These are phyloP conservation scores for Mionectes macconnelli DNA, from an alignment of 2,113 vertebrate genomes.

Conservation along the genomic window DNA sequence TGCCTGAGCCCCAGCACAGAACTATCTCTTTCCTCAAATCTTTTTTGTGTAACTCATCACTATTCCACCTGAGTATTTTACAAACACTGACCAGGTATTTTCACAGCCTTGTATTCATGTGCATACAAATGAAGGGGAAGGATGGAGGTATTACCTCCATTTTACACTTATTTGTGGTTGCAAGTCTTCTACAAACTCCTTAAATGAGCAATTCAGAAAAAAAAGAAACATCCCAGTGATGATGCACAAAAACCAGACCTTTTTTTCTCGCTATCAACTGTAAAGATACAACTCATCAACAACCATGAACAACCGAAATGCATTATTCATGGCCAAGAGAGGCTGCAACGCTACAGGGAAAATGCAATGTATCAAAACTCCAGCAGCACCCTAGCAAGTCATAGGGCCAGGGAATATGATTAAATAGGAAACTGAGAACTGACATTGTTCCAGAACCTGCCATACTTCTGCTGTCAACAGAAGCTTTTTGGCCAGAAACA, in stretches of 20 bases:
- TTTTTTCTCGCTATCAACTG: neutral
- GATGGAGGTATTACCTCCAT: neutral
- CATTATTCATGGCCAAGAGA: neutral
- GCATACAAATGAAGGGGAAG: neutral
- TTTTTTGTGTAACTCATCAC: neutral
- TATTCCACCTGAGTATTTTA: neutral
- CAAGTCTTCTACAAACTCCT: neutral
- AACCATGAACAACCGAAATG: neutral
- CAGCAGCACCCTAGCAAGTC: neutral
- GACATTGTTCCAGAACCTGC: neutral
- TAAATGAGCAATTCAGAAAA: neutral
- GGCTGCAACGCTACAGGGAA: neutral
- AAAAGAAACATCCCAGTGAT: neutral
- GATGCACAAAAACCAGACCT: neutral
- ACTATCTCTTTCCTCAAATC: neutral
- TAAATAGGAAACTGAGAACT: neutral
- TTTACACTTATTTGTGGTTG: neutral
- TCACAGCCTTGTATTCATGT: neutral
- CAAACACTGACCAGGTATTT: neutral
- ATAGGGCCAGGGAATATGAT: neutral
- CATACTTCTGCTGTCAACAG: neutral
- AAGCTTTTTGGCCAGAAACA: neutral
- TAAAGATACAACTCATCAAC: neutral
- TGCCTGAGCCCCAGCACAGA: neutral
- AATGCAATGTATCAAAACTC: neutral